Base-by-base conservation (phyloP, 2,797 vertebrate genomes). In the Crocidura indochinensis region DNA sequence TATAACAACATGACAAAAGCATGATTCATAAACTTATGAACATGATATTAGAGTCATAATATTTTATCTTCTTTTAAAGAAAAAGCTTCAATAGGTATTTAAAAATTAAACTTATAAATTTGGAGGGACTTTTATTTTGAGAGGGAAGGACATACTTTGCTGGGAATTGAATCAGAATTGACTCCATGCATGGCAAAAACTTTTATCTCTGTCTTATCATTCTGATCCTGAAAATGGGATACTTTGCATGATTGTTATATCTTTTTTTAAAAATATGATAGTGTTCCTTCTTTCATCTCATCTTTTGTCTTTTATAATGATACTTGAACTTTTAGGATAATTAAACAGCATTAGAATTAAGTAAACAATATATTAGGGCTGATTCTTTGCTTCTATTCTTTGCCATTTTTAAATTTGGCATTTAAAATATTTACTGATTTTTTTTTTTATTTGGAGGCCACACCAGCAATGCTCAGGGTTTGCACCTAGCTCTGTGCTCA, bases 51-150 rank as follows among this genome's bases (percentile, higher is more conserved):
- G 22, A 29, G 5, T 10, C n/a, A 60, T 46, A 92, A 84, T 47
- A 74, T 5, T 80, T 27, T 12, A 20, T 72, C 38, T 10, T 67
- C 44, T 38, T 86, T 46, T 73, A 49, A 71, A 64, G 2, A 62
- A 62, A 62, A 3, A 19, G 12, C 19, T 7, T 7, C 11, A 62
- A 24, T 24, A 62, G 60, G 10, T 62, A 24, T 19, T 4, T 65
- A 87, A 53, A 92, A 62, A 47, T 67, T 88, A 26, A 27, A 71
- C 11, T 65, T 85, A 20, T 19, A 20, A 60, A 60, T 60, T 53
- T 60, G 56, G 56, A 20, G 56, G 15, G 19, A 38, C 38, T 38
- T 38, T 38, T 38, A 38, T 20, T 19, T 60, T 60, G 14, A 7
- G 56, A 38, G 56, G 56, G 6, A 20, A 20, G 56, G 56, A 6